A percentile compares a stretch with the other conserved stretches of the same genome.
phyloP scores from a whole-genome alignment of 2,888 invertebrate species.

The Deilephila porcellus region DNA sequence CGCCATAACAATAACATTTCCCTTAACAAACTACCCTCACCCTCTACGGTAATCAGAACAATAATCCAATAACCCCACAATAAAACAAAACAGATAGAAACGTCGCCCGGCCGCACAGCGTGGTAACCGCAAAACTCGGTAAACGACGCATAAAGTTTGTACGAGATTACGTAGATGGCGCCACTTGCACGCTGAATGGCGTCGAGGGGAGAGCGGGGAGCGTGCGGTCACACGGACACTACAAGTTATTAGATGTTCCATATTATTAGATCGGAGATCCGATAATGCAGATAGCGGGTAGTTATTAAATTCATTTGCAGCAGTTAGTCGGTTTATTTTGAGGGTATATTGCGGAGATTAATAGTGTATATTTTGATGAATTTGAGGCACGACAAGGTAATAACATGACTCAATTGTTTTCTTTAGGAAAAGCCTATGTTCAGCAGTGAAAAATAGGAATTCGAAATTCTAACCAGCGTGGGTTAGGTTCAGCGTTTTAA shows the following conservation, averaged over 20 bases:
- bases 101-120: not conserved
- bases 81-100: conserved; percentile 21
- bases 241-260: conserved; percentile 12
- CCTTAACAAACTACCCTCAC: not conserved
- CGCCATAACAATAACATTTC: not conserved
- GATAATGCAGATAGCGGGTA: not conserved
- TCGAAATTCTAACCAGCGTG: too few relatives aligned
- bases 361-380: not conserved
- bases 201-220: not conserved
- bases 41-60: not conserved
- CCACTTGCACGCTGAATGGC: not conserved
- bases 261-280: not conserved
- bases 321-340: not conserved
- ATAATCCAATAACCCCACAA: conserved; percentile 9
- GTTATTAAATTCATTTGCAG: not conserved
- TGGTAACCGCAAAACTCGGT: conserved; percentile 21
- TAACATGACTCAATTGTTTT: not conserved
- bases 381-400: not conserved
- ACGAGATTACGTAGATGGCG: conserved; percentile 10
- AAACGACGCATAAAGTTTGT: conserved; percentile 17
- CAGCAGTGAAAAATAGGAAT: too few relatives aligned
- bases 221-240: conserved; percentile 16
- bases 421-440: too few relatives aligned
- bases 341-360: not conserved
- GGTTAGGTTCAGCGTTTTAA: too few relatives aligned